These are phyloP conservation scores for zebrafish (Danio rerio) DNA, from an alignment of 2,113 vertebrate genomes.

Conservation along the genomic window DNA sequence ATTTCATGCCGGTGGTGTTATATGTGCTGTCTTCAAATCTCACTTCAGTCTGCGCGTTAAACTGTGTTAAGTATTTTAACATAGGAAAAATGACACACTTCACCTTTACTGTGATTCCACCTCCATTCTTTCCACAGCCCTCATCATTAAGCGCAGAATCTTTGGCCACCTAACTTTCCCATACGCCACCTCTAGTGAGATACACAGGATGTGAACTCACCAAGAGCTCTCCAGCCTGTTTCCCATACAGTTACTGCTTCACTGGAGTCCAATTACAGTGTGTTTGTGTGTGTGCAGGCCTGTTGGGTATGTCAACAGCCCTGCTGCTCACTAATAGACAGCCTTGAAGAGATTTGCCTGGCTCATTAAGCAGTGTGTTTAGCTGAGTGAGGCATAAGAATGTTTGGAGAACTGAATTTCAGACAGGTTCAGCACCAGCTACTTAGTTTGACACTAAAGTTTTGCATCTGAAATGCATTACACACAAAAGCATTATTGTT, in stretches of 20 bases:
- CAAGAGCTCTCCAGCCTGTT: slow-evolving; percentile 59
- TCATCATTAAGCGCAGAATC: slow-evolving; percentile 27
- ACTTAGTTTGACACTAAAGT: slow-evolving; percentile 44
- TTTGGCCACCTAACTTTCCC: slow-evolving; percentile 56
- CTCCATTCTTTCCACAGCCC: slow-evolving; percentile 39
- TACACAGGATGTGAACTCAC: slow-evolving; percentile 63
- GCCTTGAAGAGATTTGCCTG: slow-evolving; percentile 54
- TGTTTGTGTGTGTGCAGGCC: slow-evolving; percentile 40
- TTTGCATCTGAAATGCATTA: slow-evolving; percentile 72
- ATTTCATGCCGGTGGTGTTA: no score
- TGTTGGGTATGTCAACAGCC: slow-evolving; percentile 54
- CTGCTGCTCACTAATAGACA: slow-evolving; percentile 50
- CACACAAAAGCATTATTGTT: slow-evolving; percentile 66
- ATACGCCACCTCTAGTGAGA: slow-evolving; percentile 49
- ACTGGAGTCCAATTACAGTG: slow-evolving; percentile 65
- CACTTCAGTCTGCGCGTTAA: background rate
- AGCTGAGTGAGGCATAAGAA: slow-evolving; percentile 50
- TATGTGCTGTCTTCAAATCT: background rate
- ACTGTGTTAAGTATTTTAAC: background rate
- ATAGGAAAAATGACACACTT: slow-evolving; percentile 12
- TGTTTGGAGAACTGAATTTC: slow-evolving; percentile 61
- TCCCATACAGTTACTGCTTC: slow-evolving; percentile 58
- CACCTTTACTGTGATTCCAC: background rate
- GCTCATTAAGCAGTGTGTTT: slow-evolving; percentile 52
- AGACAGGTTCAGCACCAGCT: slow-evolving; percentile 51